phyloP scores from a whole-genome alignment of 2,888 invertebrate genomes.

The Choristoneura rosaceana region DNA sequence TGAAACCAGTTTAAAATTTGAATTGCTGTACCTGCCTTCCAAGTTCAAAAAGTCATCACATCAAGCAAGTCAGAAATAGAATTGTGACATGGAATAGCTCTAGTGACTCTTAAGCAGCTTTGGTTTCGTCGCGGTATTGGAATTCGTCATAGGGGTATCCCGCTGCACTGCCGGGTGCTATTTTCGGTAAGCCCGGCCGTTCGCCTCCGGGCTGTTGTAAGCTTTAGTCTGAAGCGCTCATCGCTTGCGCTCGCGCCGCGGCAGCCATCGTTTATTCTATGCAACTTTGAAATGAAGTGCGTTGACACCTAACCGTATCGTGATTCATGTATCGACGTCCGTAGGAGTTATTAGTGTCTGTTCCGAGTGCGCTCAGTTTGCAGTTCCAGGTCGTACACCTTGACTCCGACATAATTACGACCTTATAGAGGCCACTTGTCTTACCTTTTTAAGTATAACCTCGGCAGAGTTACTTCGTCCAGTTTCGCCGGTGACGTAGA shows the following conservation, averaged over 20 bases:
- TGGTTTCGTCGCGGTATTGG: slow-evolving; percentile 55
- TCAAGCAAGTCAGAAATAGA: slow-evolving; percentile 56
- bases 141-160: slow-evolving; percentile 78
- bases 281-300: slow-evolving; percentile 76
- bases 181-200: slow-evolving; percentile 79
- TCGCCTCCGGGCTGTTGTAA: slow-evolving; percentile 74
- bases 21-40: neutral
- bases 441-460: slow-evolving; percentile 78
- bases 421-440: slow-evolving; percentile 74
- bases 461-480: slow-evolving; percentile 77
- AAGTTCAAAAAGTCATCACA: neutral
- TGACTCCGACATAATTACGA: slow-evolving; percentile 72
- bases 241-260: slow-evolving; percentile 67
- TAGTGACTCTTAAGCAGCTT: slow-evolving; percentile 53
- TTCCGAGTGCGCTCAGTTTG: slow-evolving; percentile 71
- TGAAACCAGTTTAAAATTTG: slow-evolving; percentile 38
- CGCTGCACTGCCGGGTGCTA: slow-evolving; percentile 82
- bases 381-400: slow-evolving; percentile 73
- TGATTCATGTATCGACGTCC: slow-evolving; percentile 77
- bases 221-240: slow-evolving; percentile 72
- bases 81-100: slow-evolving; percentile 16
- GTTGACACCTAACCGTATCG: slow-evolving; percentile 83
- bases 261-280: slow-evolving; percentile 53
- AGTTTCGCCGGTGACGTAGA: slow-evolving; percentile 73
- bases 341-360: slow-evolving; percentile 69